Evolutionary conservation across 30 jellyfish, hydroid and myxozoan species (phyloP), one percentile per base, ranked within the genome.

Genomic region (Aurelia aurita complex sp. Pacific): DNA sequence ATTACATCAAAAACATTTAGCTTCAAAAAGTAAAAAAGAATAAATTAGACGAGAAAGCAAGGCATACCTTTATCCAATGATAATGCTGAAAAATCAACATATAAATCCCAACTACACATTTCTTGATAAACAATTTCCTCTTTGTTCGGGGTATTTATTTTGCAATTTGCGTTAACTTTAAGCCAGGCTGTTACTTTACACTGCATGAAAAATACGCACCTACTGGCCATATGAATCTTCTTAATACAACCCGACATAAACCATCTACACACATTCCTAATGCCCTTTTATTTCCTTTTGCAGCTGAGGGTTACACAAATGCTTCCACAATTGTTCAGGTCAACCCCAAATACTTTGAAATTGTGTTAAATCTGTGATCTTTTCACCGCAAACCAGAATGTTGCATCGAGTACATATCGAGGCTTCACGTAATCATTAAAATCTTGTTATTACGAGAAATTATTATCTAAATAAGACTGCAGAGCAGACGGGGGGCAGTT

Each of bases 181-280:
- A 46, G 57, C 57, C 57, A 46, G 8, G 14, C 14, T 46, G 57
- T 46, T 46, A 46, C 57, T 46, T 46, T 46, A 46, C 57, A 46
- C 52, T 40, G 57, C 8, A 46, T 14, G 15, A 46, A 38, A 46
- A 4, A 61, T 61, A 61, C 70, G 70, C 70, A 79, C 89, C 89
- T 64, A 79, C 67, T n/a, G 75, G 89, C 89, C 75, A 79, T 51
- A 54, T 42, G 74, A 81, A 67, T 38, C 90, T 81, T 43, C 76
- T 74, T 65, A 69, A 61, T 61, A 81, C 36, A 43, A 81, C 69
- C 64, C 90, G 65, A 59, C 90, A 81, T 36, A 81, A 34, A 12
- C 90, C 90, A 29, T 81, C 83, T 50, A 81, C 82, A 38, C 90
- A 81, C 90, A 81, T 81, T 63, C 90, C 89, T 77, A 14, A 40